Conservation (phyloP, 2,113 vertebrate species). For the Poicephalus gulielmi region DNA sequence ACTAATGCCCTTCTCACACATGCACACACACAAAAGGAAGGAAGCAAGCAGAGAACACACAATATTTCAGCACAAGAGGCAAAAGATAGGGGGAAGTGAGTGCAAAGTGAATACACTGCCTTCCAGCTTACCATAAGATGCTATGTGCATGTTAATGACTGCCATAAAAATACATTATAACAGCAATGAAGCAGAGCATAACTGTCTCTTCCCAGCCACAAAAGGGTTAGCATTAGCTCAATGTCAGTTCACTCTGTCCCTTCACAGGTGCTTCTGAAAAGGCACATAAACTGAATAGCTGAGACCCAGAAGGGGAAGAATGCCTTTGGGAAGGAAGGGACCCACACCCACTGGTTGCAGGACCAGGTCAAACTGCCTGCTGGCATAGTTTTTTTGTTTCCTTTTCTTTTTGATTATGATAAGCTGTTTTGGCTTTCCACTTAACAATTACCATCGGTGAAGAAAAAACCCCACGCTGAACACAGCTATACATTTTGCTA, state of each 20-base stretch:
- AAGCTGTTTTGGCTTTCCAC: background rate
- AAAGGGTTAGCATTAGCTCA: background rate
- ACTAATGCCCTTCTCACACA: background rate
- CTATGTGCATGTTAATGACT: background rate
- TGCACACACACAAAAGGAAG: background rate
- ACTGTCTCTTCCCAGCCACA: background rate
- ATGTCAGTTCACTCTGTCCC: background rate
- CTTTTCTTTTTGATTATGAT: constrained; percentile 32
- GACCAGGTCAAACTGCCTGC: constrained; percentile 32
- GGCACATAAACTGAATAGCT: background rate
- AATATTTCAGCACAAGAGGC: background rate
- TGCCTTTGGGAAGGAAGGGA: constrained; percentile 34
- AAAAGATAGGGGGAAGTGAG: background rate
- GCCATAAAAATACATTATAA: background rate
- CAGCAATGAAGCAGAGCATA: background rate
- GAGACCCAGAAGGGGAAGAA: constrained; percentile 1
- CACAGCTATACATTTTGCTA: background rate
- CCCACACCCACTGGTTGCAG: background rate
- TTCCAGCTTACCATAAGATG: background rate
- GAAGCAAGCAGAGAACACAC: background rate
- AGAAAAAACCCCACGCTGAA: background rate
- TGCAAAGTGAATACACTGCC: background rate
- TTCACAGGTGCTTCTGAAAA: constrained; percentile 36
- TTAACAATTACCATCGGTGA: background rate
- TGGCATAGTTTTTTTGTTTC: background rate